These are phyloP conservation scores for Thinocorus orbignyianus DNA, from an alignment of 2,113 vertebrate genomes.

Conservation along the genomic window DNA sequence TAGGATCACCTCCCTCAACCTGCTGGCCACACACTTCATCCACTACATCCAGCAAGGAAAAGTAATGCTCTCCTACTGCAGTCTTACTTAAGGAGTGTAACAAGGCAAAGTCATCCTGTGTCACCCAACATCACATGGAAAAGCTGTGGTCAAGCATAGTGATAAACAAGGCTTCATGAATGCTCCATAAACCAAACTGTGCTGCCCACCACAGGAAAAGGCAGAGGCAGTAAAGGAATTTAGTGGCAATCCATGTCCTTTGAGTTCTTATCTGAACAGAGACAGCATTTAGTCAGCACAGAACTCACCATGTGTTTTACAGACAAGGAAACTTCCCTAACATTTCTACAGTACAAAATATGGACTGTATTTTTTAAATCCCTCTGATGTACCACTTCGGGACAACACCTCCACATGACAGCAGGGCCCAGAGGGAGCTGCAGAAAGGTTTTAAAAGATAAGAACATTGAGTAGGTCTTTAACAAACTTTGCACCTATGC, in stretches of 20 bases:
- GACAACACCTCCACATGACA: too few species aligned
- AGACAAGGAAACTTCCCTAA: background rate
- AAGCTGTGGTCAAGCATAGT: background rate
- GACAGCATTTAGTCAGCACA: background rate
- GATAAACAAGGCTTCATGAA: background rate
- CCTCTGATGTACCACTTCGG: background rate
- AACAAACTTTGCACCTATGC: slow-evolving; percentile 9
- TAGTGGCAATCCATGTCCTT: background rate
- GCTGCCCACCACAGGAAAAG: background rate
- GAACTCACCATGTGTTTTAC: background rate
- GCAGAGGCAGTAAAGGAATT: background rate
- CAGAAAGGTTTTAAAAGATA: slow-evolving; percentile 19
- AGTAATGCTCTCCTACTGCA: background rate
- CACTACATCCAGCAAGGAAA: background rate
- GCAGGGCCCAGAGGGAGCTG: background rate
- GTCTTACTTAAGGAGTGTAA: background rate
- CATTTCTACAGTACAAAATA: background rate
- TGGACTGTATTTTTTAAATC: background rate
- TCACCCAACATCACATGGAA: background rate
- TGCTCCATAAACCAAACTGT: background rate
- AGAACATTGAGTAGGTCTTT: slow-evolving; percentile 5
- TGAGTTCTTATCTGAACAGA: background rate
- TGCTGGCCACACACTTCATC: background rate
- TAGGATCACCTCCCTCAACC: too few species aligned
- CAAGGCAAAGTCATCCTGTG: background rate